Evolutionary conservation across 1,140 invertebrate genomes (phyloP).

Genomic region (Cotesia chilonis): DNA sequence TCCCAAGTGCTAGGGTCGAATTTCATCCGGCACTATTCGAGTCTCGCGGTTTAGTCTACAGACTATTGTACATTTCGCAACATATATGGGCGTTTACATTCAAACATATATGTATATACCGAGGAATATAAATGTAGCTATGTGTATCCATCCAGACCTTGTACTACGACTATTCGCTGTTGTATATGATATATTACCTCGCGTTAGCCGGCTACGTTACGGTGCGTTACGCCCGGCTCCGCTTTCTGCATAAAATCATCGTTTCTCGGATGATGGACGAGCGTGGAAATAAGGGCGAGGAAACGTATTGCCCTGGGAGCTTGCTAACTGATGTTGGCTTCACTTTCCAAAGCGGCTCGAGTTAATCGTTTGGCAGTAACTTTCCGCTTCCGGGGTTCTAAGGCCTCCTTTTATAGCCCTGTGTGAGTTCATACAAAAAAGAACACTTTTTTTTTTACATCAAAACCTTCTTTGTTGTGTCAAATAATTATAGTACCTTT

Average conservation of each 20-base stretch:
- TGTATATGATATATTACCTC: conserved; percentile 26
- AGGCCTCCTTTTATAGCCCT: no score
- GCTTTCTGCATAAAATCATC: conserved; percentile 58
- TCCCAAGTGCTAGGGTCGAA: conserved; percentile 26
- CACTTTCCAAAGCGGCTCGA: conserved; percentile 1
- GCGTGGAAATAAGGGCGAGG: conserved; percentile 45
- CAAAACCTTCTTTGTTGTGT: no score
- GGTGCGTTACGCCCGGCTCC: conserved; percentile 51
- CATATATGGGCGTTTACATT: neutral
- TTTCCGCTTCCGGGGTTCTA: conserved; percentile 24
- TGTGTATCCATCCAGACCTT: neutral
- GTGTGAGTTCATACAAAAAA: no score
- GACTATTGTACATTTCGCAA: conserved; percentile 3
- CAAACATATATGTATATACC: neutral
- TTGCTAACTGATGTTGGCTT: no score
- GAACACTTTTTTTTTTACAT: no score
- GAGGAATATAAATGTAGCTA: neutral
- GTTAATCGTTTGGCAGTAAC: conserved; percentile 29
- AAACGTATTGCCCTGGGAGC: conserved; percentile 37
- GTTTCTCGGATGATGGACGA: conserved; percentile 54
- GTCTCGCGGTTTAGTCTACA: conserved; percentile 1
- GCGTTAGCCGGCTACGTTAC: conserved; percentile 29
- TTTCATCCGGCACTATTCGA: conserved; percentile 8
- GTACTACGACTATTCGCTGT: no score
- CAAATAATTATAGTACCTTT: no score